Evolutionary conservation across 2,888 invertebrate species (phyloP), one percentile per base, ranked within the genome.

Genomic region (Andricus curvator): DNA sequence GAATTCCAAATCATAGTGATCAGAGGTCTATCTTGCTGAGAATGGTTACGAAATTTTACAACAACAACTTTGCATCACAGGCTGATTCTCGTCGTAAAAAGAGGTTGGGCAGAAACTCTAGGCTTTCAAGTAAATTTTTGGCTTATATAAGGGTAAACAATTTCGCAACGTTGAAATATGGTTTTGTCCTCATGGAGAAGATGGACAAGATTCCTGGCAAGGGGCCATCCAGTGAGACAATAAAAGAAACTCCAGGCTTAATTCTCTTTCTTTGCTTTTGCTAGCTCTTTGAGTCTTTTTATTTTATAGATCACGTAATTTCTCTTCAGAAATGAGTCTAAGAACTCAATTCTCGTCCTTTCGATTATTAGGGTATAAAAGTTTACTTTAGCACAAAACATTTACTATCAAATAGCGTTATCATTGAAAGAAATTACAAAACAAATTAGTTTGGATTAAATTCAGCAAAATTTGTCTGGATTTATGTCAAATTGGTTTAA

Each of bases 61-160:
- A 70, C 48, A 29, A 68, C 44, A 22, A 70, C 48, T 48, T 33
- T 5, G 56, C 64, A 29, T 15, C 29, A 29, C 29, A 64, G n/a
- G 62, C 37, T 70, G 44, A 44, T 70, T 70, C 70, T 51, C 70
- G 33, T 70, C 70, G 70, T 70, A 51, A 70, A 70, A 25, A 17
- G 25, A 22, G 29, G 29, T 29, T 64, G 64, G 17, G 15, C 8
- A 29, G 22, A 29, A 64, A 29, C 64, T 4, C 44, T 15, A 4
- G n/a, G 60, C 29, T 68, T 68, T 68, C 48, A 68, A 25, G 48
- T 48, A 25, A 48, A 20, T 37, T 67, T 68, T 41, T 68, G 48
- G 25, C 70, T 70, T 70, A 70, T 56, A 29, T 70, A 70, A 70
- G 70, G 70, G 51, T 70, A 70, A 70, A 70, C 70, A 70, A 70